These are phyloP conservation scores for Megalonaias nervosa DNA, from an alignment of 1,140 invertebrate species.

Conservation along the genomic window DNA sequence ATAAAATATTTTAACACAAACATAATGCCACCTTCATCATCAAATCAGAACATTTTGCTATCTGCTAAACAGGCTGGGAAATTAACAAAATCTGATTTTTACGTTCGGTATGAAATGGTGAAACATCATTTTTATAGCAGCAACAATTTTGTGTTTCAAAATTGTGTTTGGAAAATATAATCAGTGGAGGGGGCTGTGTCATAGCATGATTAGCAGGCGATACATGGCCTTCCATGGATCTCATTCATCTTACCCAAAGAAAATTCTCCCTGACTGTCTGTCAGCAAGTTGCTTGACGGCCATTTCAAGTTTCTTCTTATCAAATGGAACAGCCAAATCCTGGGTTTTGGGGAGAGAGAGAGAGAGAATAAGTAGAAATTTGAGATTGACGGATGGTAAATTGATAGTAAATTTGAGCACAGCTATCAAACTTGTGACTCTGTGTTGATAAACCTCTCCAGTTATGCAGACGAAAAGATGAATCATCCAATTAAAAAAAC, in stretches of 20 bases:
- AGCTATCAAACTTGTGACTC: background rate
- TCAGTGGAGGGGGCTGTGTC: too few species aligned
- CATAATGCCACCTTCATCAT: too few species aligned
- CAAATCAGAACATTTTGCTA: too few species aligned
- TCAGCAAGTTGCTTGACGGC: slow-evolving; percentile 44
- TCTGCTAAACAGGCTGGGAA: too few species aligned
- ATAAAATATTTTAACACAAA: too few species aligned
- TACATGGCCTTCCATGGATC: too few species aligned
- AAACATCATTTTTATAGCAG: too few species aligned
- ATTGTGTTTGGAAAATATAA: too few species aligned
- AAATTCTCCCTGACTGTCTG: slow-evolving; percentile 51
- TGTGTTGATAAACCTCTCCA: background rate
- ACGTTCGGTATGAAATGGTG: too few species aligned
- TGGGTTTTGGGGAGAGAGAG: slow-evolving; percentile 15
- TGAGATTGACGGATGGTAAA: background rate
- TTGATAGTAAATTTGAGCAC: background rate
- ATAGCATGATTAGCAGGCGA: too few species aligned
- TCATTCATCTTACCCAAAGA: slow-evolving; percentile 49
- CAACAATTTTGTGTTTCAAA: too few species aligned
- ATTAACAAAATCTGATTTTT: too few species aligned
- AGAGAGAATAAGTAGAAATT: background rate
- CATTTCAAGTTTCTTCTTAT: slow-evolving; percentile 48
- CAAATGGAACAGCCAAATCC: slow-evolving; percentile 59
- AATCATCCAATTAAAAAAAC: background rate
- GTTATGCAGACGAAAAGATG: background rate